Evolutionary conservation across 2,797 vertebrate species (phyloP).

Genomic region (Iguana delicatissima): DNA sequence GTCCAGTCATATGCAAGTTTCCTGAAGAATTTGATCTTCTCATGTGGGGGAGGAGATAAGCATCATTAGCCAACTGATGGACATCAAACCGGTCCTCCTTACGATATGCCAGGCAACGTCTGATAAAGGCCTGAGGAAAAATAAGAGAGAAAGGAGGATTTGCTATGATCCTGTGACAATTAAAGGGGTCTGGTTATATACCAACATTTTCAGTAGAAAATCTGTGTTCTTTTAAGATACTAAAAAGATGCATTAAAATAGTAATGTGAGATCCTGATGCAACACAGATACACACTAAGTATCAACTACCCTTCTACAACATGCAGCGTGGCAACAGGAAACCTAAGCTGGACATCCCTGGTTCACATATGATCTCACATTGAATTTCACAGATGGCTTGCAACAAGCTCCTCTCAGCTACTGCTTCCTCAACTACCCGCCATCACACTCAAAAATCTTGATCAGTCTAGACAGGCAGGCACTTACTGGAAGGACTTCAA

Average conservation of each 20-base stretch:
- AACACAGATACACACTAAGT: neutral
- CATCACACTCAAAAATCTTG: neutral
- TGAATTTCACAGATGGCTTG: neutral
- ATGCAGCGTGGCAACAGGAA: neutral
- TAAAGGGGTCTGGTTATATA: neutral
- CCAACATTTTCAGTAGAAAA: neutral
- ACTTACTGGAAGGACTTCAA: neutral
- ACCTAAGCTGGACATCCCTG: neutral
- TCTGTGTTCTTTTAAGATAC: neutral
- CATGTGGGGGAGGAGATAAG: constrained; percentile 98
- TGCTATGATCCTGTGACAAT: constrained; percentile 13
- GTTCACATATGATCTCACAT: neutral
- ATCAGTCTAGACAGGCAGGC: neutral
- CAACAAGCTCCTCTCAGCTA: neutral
- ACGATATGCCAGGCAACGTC: constrained; percentile 97
- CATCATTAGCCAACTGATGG: constrained; percentile 95
- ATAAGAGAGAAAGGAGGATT: neutral
- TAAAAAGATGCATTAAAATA: neutral
- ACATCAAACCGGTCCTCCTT: constrained; percentile 98
- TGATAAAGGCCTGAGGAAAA: constrained; percentile 90
- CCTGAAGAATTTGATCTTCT: constrained; percentile 99
- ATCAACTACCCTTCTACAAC: too few relatives aligned
- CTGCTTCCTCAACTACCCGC: neutral
- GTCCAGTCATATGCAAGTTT: constrained; percentile 91
- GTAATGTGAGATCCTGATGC: neutral